Evolutionary conservation across 2,888 invertebrate species (phyloP).

Genomic region (Oxyteleia sp.): DNA sequence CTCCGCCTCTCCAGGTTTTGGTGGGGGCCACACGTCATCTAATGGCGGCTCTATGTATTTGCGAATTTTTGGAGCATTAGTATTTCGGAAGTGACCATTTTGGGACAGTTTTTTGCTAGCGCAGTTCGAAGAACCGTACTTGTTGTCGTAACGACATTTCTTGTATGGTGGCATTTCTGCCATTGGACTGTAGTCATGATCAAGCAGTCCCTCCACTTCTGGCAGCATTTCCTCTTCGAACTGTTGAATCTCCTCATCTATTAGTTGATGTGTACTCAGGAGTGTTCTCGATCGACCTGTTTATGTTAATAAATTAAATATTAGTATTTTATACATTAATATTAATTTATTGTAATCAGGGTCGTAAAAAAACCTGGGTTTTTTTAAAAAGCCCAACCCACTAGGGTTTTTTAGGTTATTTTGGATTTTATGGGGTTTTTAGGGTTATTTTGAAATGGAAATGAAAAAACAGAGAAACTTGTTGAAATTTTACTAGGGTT

Average conservation of each 20-base stretch:
- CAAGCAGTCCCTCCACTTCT: constrained; percentile 84
- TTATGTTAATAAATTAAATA: no score
- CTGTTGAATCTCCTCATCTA: constrained; percentile 84
- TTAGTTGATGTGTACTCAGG: constrained; percentile 83
- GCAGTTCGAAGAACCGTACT: constrained; percentile 77
- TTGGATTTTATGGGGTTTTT: no score
- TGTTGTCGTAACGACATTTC: constrained; percentile 82
- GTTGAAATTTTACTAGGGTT: no score
- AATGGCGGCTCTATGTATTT: constrained; percentile 89
- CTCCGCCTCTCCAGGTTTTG: constrained; percentile 81
- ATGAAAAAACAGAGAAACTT: no score
- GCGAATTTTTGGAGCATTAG: constrained; percentile 66
- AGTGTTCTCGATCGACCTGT: constrained; percentile 86
- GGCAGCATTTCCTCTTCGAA: constrained; percentile 85
- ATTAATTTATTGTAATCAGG: no score
- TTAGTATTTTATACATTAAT: no score
- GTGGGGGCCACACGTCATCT: constrained; percentile 90
- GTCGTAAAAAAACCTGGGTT: no score
- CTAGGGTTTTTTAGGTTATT: no score
- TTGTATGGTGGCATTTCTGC: constrained; percentile 82
- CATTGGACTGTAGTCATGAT: constrained; percentile 85
- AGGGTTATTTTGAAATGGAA: no score
- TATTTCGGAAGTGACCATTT: constrained; percentile 60
- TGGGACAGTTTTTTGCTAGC: constrained; percentile 78
- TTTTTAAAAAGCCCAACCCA: no score